Evolutionary conservation across 2,797 vertebrate genomes (phyloP).

Genomic region (Chaunax sp.): DNA sequence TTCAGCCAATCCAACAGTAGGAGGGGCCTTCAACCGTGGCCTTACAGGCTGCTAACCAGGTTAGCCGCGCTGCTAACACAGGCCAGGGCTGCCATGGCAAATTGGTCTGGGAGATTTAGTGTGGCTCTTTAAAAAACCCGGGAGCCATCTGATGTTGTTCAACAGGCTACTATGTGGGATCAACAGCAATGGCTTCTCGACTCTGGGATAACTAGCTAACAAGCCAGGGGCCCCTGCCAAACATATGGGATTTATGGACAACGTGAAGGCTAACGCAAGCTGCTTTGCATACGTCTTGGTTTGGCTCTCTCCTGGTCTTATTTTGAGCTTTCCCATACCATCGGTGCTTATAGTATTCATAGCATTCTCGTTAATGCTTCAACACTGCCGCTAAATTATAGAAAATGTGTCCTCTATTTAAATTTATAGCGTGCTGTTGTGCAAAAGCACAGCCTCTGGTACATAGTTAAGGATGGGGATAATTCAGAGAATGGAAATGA

Average conservation of each 20-base stretch:
- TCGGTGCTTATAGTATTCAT: constrained; percentile 78
- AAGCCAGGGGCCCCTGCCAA: constrained; percentile 71
- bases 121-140: constrained; percentile 34
- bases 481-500: constrained; percentile 43
- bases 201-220: constrained; percentile 44
- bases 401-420: constrained; percentile 86
- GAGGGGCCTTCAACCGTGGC: constrained; percentile 59
- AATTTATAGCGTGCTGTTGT: constrained; percentile 82
- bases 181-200: constrained; percentile 32
- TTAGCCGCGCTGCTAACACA: constrained; percentile 57
- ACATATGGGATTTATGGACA: constrained; percentile 88
- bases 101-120: constrained; percentile 82
- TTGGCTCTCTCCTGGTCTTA: constrained; percentile 65
- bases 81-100: constrained; percentile 48
- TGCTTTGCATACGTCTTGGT: constrained; percentile 89
- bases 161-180: constrained; percentile 30
- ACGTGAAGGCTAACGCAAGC: constrained; percentile 84
- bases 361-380: constrained; percentile 78
- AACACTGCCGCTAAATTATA: constrained; percentile 86
- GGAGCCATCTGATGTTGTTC: constrained; percentile 60
- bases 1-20: constrained; percentile 83
- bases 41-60: constrained; percentile 61
- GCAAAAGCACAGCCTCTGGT: constrained; percentile 72
- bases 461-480: constrained; percentile 30
- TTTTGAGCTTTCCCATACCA: constrained; percentile 38